Evolutionary conservation across 2,888 invertebrate genomes (phyloP).

Genomic region (Drosophila pullipes): DNA sequence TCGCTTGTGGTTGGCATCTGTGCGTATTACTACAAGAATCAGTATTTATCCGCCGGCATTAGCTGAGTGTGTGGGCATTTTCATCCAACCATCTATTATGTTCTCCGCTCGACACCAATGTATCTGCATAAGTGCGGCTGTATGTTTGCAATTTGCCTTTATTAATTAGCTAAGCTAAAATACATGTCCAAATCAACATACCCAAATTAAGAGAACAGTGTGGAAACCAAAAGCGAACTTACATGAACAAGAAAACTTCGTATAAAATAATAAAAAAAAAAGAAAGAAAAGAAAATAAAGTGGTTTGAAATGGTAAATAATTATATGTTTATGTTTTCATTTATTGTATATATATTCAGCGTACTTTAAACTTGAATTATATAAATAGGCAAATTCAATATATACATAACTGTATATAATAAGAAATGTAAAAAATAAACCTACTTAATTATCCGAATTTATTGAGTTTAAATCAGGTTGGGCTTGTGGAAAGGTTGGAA

Average conservation of each 20-base stretch:
- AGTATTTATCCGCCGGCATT: conserved; percentile 83
- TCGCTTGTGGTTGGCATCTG: conserved; percentile 85
- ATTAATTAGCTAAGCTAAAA: conserved; percentile 52
- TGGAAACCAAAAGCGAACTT: conserved; percentile 2
- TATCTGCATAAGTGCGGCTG: conserved; percentile 59
- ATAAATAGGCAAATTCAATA: conserved; percentile 31
- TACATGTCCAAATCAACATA: conserved; percentile 37
- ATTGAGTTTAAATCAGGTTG: neutral
- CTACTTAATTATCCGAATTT: neutral
- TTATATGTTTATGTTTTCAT: conserved; percentile 11
- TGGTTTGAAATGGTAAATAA: conserved; percentile 12
- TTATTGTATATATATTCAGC: conserved; percentile 34
- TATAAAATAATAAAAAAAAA: conserved; percentile 2
- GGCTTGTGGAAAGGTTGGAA: neutral
- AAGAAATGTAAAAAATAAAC: conserved; percentile 4
- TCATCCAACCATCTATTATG: conserved; percentile 52
- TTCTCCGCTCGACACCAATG: conserved; percentile 60
- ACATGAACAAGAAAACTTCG: neutral
- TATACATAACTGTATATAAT: conserved; percentile 22
- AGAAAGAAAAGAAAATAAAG: neutral
- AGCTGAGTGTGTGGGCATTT: conserved; percentile 82
- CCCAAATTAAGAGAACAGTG: conserved; percentile 21
- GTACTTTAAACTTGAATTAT: conserved; percentile 41
- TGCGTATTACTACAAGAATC: conserved; percentile 85
- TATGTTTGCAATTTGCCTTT: conserved; percentile 73